Conservation (phyloP, 2,888 invertebrate species). For the Rhabditoides inermis region DNA sequence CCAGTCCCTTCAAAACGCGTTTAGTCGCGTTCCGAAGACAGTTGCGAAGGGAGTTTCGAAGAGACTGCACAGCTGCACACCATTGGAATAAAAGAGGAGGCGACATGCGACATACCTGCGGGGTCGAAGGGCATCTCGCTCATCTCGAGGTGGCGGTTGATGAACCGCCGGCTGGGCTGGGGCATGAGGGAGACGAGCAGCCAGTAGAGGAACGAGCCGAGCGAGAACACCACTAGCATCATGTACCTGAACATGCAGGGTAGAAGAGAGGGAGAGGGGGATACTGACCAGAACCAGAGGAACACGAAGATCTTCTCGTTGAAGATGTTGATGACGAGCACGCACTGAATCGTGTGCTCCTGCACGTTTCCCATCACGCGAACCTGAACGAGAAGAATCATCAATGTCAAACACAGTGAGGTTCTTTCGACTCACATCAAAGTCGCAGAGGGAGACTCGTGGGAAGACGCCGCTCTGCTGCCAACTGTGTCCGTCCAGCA, state of each 20-base stretch:
- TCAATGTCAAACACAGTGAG: background rate
- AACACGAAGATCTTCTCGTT: constrained; percentile 41
- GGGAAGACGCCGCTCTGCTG: constrained; percentile 48
- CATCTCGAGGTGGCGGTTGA: constrained; percentile 50
- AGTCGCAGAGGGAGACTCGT: constrained; percentile 47
- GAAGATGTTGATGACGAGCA: constrained; percentile 45
- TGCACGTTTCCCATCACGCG: constrained; percentile 52
- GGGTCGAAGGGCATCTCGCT: constrained; percentile 50
- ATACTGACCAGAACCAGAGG: constrained; percentile 48
- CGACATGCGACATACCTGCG: constrained; percentile 10
- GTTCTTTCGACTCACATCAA: constrained; percentile 29
- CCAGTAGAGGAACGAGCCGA: constrained; percentile 49
- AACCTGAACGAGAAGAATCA: constrained; percentile 17
- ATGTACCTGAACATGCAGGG: constrained; percentile 26
- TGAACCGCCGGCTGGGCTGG: constrained; percentile 36
- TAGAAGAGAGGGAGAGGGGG: background rate
- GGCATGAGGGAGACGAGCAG: constrained; percentile 33
- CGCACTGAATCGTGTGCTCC: constrained; percentile 50
- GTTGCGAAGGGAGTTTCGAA: too few species aligned
- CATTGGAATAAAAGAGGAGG: too few species aligned
- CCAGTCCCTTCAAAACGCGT: too few species aligned
- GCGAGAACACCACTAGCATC: constrained; percentile 37
- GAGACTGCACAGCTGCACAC: too few species aligned
- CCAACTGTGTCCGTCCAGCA: constrained; percentile 49
- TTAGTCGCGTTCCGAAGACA: too few species aligned